A percentile compares a stretch with the other conserved stretches of the same genome.
phyloP scores from a whole-genome alignment of 2,888 invertebrate species.

The Exephanes ischioxanthus region DNA sequence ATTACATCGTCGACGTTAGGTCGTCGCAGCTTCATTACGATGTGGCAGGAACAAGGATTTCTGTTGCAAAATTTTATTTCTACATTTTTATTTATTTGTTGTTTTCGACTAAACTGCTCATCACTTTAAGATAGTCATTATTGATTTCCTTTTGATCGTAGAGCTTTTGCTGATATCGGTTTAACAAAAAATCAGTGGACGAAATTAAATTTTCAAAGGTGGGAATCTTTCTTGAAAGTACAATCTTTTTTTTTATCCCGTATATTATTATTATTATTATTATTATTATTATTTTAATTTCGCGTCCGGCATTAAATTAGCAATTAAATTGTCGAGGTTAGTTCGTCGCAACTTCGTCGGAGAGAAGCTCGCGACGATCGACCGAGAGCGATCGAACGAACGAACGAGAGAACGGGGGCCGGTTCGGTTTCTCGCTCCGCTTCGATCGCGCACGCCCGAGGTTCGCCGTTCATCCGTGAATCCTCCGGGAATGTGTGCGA shows the following conservation, averaged over 20 bases:
- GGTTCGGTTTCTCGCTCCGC: slow-evolving; percentile 50
- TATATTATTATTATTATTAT: too few relatives aligned
- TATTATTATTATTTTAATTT: too few relatives aligned
- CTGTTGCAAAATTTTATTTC: too few relatives aligned
- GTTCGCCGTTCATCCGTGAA: slow-evolving; percentile 36
- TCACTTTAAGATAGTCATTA: background rate
- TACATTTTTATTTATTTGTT: too few relatives aligned
- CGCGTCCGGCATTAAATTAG: too few relatives aligned
- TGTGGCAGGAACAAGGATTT: too few relatives aligned
- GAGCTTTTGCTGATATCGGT: background rate
- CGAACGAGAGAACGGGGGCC: background rate
- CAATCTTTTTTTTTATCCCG: background rate
- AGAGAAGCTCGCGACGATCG: slow-evolving; percentile 60
- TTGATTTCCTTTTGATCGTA: background rate
- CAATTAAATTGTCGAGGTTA: too few relatives aligned
- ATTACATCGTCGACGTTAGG: too few relatives aligned
- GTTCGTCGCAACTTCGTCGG: background rate
- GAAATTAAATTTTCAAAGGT: background rate
- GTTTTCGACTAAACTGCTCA: too few relatives aligned
- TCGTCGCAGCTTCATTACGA: too few relatives aligned
- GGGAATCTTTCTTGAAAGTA: background rate
- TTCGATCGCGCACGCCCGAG: slow-evolving; percentile 71
- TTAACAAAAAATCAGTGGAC: background rate
- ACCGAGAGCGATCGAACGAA: slow-evolving; percentile 67
- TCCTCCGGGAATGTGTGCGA: background rate